Percentiles rank a stretch among this genome's conserved stretches.
phyloP scores from a whole-genome alignment of 2,888 invertebrate genomes.

The Cerastis rubricosa region DNA sequence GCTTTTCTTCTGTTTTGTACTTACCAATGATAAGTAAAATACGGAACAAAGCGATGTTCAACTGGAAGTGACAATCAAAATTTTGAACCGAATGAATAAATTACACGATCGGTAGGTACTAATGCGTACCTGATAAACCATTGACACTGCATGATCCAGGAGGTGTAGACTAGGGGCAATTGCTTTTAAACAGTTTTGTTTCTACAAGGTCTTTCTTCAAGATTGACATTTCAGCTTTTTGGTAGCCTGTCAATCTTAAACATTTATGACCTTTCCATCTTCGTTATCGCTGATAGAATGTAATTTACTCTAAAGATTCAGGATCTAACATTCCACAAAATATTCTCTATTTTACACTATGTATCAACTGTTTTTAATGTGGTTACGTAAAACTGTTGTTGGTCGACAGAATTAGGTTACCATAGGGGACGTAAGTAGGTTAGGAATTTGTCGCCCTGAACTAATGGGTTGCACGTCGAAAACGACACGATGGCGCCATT shows the following conservation, averaged over 20 bases:
- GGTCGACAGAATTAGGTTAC: conserved; percentile 45
- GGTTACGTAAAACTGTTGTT: conserved; percentile 41
- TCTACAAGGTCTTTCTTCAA: background rate
- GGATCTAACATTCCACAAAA: background rate
- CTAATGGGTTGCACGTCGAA: conserved; percentile 34
- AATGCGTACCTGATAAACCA: background rate
- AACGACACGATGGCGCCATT: conserved; percentile 17
- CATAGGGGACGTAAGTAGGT: conserved; percentile 49
- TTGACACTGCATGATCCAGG: background rate
- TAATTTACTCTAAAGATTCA: no score
- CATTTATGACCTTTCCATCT: background rate
- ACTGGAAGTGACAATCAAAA: background rate
- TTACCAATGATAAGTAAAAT: background rate
- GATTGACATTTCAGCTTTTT: background rate
- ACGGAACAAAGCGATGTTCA: background rate
- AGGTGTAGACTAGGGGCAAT: background rate
- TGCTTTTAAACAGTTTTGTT: background rate
- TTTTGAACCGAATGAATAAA: background rate
- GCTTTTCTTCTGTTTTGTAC: background rate
- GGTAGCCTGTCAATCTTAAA: background rate
- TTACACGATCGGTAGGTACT: background rate
- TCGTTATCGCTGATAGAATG: background rate
- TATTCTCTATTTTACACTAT: background rate
- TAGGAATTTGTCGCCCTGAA: conserved; percentile 49
- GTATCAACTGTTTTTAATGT: conserved; percentile 14